A percentile compares a stretch with the other conserved stretches of the same genome.
phyloP scores from a whole-genome alignment of 2,797 vertebrate genomes.

The Nasua narica region DNA sequence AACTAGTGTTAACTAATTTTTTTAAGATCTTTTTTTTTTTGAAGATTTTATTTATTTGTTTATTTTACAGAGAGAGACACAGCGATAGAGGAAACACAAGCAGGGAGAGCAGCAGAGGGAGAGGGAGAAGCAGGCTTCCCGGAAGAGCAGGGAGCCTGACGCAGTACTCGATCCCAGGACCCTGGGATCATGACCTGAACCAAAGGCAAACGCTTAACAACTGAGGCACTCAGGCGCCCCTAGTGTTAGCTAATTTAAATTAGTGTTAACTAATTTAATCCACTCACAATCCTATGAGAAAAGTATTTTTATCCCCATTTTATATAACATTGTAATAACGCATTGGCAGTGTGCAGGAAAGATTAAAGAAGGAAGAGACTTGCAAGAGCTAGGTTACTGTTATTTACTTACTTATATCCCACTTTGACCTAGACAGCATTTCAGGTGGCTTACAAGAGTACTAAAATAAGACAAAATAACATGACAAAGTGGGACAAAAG shows the following conservation, averaged over 20 bases:
- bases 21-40: too few relatives aligned
- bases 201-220: too few relatives aligned
- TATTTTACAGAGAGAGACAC: too few relatives aligned
- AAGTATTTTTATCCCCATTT: neutral
- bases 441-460: neutral
- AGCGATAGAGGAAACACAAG: too few relatives aligned
- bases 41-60: too few relatives aligned
- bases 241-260: neutral
- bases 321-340: neutral
- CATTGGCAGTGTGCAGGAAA: neutral
- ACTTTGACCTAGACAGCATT: neutral
- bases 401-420: neutral
- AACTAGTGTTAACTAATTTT: neutral
- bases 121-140: too few relatives aligned
- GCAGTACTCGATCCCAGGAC: too few relatives aligned
- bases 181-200: too few relatives aligned
- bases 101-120: too few relatives aligned
- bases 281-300: neutral
- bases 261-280: neutral
- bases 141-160: too few relatives aligned
- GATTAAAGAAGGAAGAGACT: neutral
- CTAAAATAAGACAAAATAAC: neutral
- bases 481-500: constrained; percentile 28
- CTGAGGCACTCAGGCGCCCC: too few relatives aligned
- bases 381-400: neutral